Evolutionary conservation across 2,888 invertebrate genomes (phyloP).

Genomic region (Ditula angustiorana): DNA sequence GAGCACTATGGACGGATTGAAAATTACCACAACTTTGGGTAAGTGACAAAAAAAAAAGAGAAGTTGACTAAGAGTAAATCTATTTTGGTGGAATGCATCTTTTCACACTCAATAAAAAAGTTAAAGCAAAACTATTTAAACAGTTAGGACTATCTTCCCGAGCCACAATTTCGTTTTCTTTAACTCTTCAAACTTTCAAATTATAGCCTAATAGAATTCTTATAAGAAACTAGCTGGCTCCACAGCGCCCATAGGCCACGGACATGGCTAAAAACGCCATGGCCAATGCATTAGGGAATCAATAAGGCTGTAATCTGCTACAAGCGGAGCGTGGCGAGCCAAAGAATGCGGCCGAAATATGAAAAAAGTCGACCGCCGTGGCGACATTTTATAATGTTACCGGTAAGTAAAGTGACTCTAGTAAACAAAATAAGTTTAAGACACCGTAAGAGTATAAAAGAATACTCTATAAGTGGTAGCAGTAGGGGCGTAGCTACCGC

Average conservation of each 20-base stretch:
- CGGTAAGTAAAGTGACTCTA: no score
- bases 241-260: conserved; percentile 27
- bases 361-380: conserved; percentile 46
- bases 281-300: conserved; percentile 47
- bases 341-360: conserved; percentile 60
- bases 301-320: conserved; percentile 58
- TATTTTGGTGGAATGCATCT: no score
- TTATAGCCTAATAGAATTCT: conserved; percentile 10
- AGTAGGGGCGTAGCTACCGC: no score
- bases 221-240: conserved; percentile 4
- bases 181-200: background rate
- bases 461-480: no score
- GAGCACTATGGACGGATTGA: no score
- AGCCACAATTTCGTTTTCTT: background rate
- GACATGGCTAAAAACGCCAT: conserved; percentile 26
- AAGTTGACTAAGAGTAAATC: no score
- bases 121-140: background rate
- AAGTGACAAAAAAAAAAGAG: no score
- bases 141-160: background rate
- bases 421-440: no score
- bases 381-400: conserved; percentile 13
- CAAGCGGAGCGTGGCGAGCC: conserved; percentile 60
- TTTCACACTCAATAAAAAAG: no score
- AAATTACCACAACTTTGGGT: no score
- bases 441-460: no score